Percentiles rank a stretch among this genome's conserved stretches.
phyloP scores from a whole-genome alignment of 1,140 invertebrate species.

The Acromyrmex heyeri region DNA sequence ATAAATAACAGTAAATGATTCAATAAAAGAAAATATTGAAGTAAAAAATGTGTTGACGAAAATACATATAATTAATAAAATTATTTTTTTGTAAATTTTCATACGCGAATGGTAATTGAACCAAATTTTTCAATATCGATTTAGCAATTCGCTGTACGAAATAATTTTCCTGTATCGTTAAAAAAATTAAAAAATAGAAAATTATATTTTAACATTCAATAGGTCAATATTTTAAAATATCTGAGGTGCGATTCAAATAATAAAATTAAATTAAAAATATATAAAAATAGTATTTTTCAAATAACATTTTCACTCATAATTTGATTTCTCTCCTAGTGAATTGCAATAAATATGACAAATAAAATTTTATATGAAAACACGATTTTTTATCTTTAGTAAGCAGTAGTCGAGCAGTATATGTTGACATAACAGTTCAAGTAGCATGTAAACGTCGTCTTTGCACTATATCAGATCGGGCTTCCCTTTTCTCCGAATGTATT shows the following conservation, averaged over 20 bases:
- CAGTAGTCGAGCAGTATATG: conserved; percentile 54
- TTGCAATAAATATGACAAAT: conserved; percentile 36
- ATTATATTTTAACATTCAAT: not conserved
- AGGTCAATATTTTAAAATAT: not conserved
- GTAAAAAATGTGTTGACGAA: not conserved
- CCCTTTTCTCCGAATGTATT: conserved; percentile 60
- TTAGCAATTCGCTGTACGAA: not conserved
- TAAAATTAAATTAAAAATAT: conserved; percentile 1
- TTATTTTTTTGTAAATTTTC: conserved; percentile 16
- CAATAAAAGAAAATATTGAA: too few relatives aligned
- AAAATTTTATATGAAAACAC: not conserved
- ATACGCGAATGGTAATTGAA: not conserved
- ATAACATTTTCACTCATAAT: not conserved
- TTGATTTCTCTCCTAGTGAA: not conserved
- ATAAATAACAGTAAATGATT: not conserved
- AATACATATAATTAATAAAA: conserved; percentile 1
- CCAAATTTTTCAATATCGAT: not conserved
- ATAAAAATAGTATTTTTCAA: not conserved
- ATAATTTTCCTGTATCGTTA: not conserved
- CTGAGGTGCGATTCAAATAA: not conserved
- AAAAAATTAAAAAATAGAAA: not conserved
- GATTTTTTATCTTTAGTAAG: conserved; percentile 13
- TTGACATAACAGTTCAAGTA: conserved; percentile 67
- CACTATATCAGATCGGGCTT: conserved; percentile 63
- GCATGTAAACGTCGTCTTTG: conserved; percentile 70